Percentiles rank a stretch among this genome's conserved stretches.
Conservation (phyloP, 2,888 invertebrate genomes). For the Cataglyphis albicans region DNA sequence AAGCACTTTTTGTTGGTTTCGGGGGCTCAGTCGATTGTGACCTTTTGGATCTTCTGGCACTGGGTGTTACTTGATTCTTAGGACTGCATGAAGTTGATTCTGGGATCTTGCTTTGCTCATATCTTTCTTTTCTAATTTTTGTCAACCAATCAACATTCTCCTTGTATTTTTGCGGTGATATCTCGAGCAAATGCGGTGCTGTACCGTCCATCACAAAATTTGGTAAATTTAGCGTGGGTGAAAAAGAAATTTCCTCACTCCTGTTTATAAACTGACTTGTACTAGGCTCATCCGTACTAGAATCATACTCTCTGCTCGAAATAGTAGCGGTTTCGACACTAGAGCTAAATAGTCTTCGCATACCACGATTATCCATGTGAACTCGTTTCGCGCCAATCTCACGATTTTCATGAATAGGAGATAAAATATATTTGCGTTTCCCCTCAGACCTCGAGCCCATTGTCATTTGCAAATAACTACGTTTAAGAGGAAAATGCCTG, state of each 20-base stretch:
- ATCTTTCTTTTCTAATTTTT: slow-evolving; percentile 88
- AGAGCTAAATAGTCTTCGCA: slow-evolving; percentile 87
- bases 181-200: slow-evolving; percentile 91
- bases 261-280: slow-evolving; percentile 76
- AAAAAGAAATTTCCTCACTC: slow-evolving; percentile 81
- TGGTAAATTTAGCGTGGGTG: slow-evolving; percentile 91
- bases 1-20: slow-evolving; percentile 73
- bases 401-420: slow-evolving; percentile 82
- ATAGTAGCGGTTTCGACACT: slow-evolving; percentile 49
- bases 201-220: slow-evolving; percentile 92
- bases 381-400: slow-evolving; percentile 84
- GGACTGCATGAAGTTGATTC: slow-evolving; percentile 76
- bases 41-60: slow-evolving; percentile 72
- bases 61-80: slow-evolving; percentile 67
- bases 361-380: slow-evolving; percentile 84
- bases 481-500: slow-evolving; percentile 69
- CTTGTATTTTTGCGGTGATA: slow-evolving; percentile 90
- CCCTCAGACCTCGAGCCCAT: slow-evolving; percentile 72
- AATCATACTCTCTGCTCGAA: slow-evolving; percentile 71
- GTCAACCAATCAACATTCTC: slow-evolving; percentile 92
- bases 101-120: slow-evolving; percentile 77
- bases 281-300: slow-evolving; percentile 74
- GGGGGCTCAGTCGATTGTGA: slow-evolving; percentile 79
- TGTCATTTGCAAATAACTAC: slow-evolving; percentile 77
- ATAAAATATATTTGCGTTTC: slow-evolving; percentile 80